Base-by-base conservation (phyloP, 2,797 vertebrate species). In the Coregonus ussuriensis region DNA sequence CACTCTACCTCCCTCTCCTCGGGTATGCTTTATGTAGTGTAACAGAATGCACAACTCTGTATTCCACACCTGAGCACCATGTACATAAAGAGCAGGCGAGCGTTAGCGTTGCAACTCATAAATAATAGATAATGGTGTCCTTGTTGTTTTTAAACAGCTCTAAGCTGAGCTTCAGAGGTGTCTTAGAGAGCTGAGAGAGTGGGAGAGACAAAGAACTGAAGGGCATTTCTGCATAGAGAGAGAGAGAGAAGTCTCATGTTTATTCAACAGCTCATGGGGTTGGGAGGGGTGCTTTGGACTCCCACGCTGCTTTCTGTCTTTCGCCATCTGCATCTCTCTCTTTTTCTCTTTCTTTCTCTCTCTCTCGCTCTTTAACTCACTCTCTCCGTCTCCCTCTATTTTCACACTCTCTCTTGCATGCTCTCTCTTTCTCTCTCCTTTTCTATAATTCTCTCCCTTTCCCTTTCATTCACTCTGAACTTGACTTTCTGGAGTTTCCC, bases 111-210 rank as follows among this genome's bases (percentile, higher is more conserved):
- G 29, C 63, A 4, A 47, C 25, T 66, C 29, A 47, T 47, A 47
- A 86, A 85, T 84, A 78, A 81, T 83, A 83, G 66, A 84, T 83
- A 76, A 77, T 74, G 65, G 51, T 81, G 77, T 84, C 81, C 82
- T 88, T 72, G 65, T 81, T 79, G 78, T 82, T 83, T 82, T 77
- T 74, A 82, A 86, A 78, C 74, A 80, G 77, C 80, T 81, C 75
- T 82, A 81, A 81, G 73, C 76, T 86, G 74, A 73, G 74, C 51
- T 71, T 71, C 69, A 63, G 79, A 84, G 71, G 74, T 82, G 75
- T 71, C 74, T 65, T 65, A 77, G 78, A 80, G 70, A 77, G 74
- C 75, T 71, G 72, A 77, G 76, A 81, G 63, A 73, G 47, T 1
- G 65, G 76, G 74, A 56, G 51, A 13, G 41, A 56, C 14, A 31